Conservation (phyloP, 2,113 vertebrate genomes). For the Ifrita kowaldi region DNA sequence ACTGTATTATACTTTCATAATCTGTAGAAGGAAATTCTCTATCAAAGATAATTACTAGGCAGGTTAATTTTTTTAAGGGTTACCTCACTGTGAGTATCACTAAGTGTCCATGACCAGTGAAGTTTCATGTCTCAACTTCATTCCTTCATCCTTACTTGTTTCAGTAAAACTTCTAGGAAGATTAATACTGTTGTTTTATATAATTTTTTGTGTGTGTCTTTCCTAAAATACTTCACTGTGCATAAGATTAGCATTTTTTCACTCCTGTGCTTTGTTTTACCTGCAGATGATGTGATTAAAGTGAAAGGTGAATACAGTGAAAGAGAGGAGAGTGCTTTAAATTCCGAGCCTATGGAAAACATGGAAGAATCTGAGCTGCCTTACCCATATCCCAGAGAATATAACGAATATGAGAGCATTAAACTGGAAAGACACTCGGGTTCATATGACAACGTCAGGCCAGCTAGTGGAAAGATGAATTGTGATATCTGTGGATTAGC, state of each 20-base stretch:
- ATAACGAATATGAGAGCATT: slow-evolving; percentile 72
- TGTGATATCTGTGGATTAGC: slow-evolving; percentile 91
- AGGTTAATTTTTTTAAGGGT: neutral
- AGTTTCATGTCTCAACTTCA: neutral
- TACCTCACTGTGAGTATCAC: neutral
- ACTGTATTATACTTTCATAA: neutral
- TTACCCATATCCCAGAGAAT: slow-evolving; percentile 78
- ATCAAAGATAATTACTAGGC: neutral
- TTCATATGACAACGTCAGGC: slow-evolving; percentile 70
- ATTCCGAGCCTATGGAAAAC: slow-evolving; percentile 69
- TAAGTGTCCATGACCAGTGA: neutral
- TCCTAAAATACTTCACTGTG: neutral
- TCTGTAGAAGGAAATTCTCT: neutral
- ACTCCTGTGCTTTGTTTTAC: slow-evolving; percentile 39
- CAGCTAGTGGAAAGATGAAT: slow-evolving; percentile 81
- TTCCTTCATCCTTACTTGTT: neutral
- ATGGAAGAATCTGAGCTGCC: slow-evolving; percentile 73
- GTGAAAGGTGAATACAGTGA: slow-evolving; percentile 75
- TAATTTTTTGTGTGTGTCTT: neutral
- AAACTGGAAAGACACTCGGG: slow-evolving; percentile 73
- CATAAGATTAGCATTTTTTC: neutral
- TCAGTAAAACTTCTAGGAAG: neutral
- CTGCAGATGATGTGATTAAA: slow-evolving; percentile 71
- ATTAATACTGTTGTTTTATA: neutral
- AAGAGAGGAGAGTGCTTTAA: slow-evolving; percentile 72